phyloP scores from a whole-genome alignment of 92 coral and sea anemone species.

The Pocillopora meandrina region DNA sequence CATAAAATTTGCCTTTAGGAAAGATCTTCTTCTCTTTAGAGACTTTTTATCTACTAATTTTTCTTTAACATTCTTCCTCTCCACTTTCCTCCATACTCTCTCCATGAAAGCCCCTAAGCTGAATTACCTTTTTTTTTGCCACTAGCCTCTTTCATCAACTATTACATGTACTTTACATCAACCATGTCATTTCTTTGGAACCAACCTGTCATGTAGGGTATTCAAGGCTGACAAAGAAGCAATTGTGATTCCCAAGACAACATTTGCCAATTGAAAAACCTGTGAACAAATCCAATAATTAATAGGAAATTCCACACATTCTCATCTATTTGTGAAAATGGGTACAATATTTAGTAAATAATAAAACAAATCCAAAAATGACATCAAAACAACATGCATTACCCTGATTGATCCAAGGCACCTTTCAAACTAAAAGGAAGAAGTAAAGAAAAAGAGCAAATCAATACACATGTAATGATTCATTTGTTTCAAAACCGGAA shows the following conservation, averaged over 20 bases:
- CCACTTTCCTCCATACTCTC: too few species aligned
- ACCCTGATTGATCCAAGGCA: conserved; percentile 57
- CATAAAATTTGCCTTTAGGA: too few species aligned
- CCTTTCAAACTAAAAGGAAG: conserved; percentile 55
- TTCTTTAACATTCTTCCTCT: too few species aligned
- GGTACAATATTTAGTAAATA: neutral
- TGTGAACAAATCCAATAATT: conserved; percentile 19
- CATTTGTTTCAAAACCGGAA: neutral
- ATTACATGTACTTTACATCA: too few species aligned
- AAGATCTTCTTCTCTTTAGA: too few species aligned
- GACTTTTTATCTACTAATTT: too few species aligned
- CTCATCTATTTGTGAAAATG: neutral
- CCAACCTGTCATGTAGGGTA: conserved; percentile 59
- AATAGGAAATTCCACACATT: neutral
- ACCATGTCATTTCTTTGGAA: neutral
- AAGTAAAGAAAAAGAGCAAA: neutral
- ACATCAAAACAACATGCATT: neutral
- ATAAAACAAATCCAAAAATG: neutral
- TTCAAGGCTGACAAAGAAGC: conserved; percentile 39
- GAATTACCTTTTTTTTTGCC: too few species aligned
- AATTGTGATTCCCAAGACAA: conserved; percentile 24
- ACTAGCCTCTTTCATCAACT: too few species aligned
- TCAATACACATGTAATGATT: neutral
- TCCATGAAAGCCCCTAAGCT: too few species aligned
- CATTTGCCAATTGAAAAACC: conserved; percentile 58